These are phyloP conservation scores for Tetrax tetrax DNA, from an alignment of 2,113 vertebrate genomes.

Conservation along the genomic window DNA sequence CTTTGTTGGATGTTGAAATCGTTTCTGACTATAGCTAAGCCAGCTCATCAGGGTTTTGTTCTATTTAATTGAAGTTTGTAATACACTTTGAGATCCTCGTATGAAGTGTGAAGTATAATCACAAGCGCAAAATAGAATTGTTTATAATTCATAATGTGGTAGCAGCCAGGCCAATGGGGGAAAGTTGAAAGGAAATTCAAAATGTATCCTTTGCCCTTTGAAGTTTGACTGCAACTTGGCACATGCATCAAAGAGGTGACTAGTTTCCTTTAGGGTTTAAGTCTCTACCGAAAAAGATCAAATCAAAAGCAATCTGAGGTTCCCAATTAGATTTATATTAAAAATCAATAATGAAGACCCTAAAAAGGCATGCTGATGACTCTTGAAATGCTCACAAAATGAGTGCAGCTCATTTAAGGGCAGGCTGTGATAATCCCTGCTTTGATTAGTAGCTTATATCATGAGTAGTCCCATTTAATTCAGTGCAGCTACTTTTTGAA, in stretches of 20 bases:
- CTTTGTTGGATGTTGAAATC: not conserved
- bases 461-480: not conserved
- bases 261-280: slow-evolving; percentile 57
- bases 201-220: slow-evolving; percentile 66
- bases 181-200: slow-evolving; percentile 66
- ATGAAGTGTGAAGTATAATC: slow-evolving; percentile 17
- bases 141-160: slow-evolving; percentile 64
- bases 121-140: slow-evolving; percentile 41
- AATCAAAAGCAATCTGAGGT: slow-evolving; percentile 47
- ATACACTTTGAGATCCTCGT: not conserved
- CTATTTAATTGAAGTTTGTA: slow-evolving; percentile 55
- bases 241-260: slow-evolving; percentile 59
- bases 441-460: slow-evolving; percentile 30
- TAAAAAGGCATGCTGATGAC: slow-evolving; percentile 3
- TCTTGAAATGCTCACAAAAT: not conserved
- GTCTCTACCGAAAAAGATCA: slow-evolving; percentile 19
- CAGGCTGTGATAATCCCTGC: slow-evolving; percentile 28
- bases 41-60: slow-evolving; percentile 27
- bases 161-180: slow-evolving; percentile 54
- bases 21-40: not conserved
- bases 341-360: slow-evolving; percentile 60
- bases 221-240: slow-evolving; percentile 63
- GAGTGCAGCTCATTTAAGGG: slow-evolving; percentile 11
- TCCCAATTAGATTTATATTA: slow-evolving; percentile 49
- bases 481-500: not conserved